These are phyloP conservation scores for Pomacea maculata DNA, from an alignment of 1,140 invertebrate species.

Conservation along the genomic window DNA sequence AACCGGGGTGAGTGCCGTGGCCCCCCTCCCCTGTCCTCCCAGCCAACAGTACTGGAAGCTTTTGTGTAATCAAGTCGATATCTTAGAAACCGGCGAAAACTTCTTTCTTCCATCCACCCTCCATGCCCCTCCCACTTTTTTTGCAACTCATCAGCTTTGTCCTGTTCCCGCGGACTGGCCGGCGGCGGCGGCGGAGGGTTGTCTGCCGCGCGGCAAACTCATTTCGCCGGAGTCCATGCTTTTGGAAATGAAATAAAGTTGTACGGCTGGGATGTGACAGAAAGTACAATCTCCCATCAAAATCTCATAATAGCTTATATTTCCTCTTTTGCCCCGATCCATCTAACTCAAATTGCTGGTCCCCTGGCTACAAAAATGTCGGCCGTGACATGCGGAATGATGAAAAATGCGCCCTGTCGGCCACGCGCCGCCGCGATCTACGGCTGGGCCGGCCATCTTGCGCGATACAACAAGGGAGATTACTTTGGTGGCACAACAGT, in stretches of 20 bases:
- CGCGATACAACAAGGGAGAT: too few relatives aligned
- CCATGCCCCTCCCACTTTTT: too few relatives aligned
- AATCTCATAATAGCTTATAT: slow-evolving; percentile 22
- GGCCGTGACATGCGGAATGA: neutral
- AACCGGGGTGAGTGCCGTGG: too few relatives aligned
- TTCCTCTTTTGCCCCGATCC: slow-evolving; percentile 3
- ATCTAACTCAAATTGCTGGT: slow-evolving; percentile 15
- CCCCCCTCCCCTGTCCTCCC: neutral
- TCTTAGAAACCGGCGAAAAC: too few relatives aligned
- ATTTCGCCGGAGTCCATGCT: too few relatives aligned
- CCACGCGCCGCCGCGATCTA: neutral
- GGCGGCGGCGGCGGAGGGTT: too few relatives aligned
- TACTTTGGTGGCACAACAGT: too few relatives aligned
- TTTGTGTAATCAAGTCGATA: neutral
- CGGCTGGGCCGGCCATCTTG: too few relatives aligned
- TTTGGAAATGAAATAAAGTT: slow-evolving; percentile 7
- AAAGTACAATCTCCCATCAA: slow-evolving; percentile 19
- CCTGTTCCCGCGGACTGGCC: too few relatives aligned
- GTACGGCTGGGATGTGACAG: slow-evolving; percentile 3
- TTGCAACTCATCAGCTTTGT: too few relatives aligned
- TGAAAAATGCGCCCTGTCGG: slow-evolving; percentile 5
- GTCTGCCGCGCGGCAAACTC: too few relatives aligned
- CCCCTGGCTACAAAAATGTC: neutral
- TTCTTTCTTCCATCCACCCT: too few relatives aligned
- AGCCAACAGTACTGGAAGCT: neutral